These are phyloP conservation scores for Antitype chi DNA, from an alignment of 2,888 invertebrate species.

Conservation along the genomic window DNA sequence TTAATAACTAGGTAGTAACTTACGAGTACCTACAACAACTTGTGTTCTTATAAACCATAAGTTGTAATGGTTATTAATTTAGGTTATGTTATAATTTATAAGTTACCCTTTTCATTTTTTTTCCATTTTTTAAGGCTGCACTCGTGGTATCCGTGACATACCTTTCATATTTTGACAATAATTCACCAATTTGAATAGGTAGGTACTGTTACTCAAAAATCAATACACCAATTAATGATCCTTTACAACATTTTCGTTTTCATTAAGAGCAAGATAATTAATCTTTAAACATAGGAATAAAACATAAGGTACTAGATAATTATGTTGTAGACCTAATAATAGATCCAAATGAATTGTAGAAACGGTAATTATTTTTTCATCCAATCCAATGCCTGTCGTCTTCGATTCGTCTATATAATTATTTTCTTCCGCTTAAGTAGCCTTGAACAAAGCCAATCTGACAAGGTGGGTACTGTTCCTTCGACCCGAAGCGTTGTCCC, in stretches of 20 bases:
- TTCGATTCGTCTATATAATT: slow-evolving; percentile 80
- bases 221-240: not conserved
- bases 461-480: slow-evolving; percentile 75
- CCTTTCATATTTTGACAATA: not conserved
- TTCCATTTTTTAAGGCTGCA: not conserved
- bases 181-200: not conserved
- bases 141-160: no score
- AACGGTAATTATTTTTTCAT: slow-evolving; percentile 71
- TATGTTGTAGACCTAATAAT: slow-evolving; percentile 35
- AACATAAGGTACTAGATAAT: slow-evolving; percentile 18
- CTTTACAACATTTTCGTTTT: not conserved
- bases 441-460: slow-evolving; percentile 79
- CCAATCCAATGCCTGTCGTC: slow-evolving; percentile 70
- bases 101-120: not conserved
- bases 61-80: not conserved
- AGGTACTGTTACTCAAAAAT: not conserved
- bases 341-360: slow-evolving; percentile 55
- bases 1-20: no score
- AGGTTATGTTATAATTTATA: not conserved
- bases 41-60: not conserved
- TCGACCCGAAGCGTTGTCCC: slow-evolving; percentile 78
- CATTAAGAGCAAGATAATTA: not conserved
- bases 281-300: slow-evolving; percentile 28
- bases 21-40: not conserved
- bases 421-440: slow-evolving; percentile 85